Percentiles rank a stretch among this genome's conserved stretches.
Conservation (phyloP, 2,888 invertebrate species). For the Rhimphoctona megacephalus region DNA sequence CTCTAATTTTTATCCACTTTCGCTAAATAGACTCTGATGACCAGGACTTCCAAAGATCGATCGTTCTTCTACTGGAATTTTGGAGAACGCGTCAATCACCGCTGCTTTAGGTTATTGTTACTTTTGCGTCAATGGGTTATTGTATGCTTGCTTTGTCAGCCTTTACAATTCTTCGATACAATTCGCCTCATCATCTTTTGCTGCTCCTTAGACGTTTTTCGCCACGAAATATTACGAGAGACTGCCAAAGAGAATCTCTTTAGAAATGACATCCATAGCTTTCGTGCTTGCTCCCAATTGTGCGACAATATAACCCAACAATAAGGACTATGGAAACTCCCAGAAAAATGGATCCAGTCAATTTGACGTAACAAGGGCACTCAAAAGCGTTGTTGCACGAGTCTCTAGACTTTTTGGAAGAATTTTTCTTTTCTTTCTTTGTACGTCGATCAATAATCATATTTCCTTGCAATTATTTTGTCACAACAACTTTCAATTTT, state of each 20-base stretch:
- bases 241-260: conserved; percentile 4
- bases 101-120: conserved; percentile 33
- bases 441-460: not conserved
- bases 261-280: not conserved
- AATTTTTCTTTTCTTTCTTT: not conserved
- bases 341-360: not conserved
- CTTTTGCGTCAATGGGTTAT: conserved; percentile 12
- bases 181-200: conserved; percentile 35
- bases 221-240: conserved; percentile 9
- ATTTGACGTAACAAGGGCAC: conserved; percentile 3
- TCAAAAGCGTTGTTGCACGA: not conserved
- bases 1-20: conserved; percentile 33
- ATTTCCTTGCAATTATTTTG: not conserved
- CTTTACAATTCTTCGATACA: conserved; percentile 5
- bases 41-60: conserved; percentile 51
- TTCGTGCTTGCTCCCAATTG: conserved; percentile 18
- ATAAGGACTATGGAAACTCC: not conserved
- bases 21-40: conserved; percentile 61
- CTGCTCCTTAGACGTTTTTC: not conserved
- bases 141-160: conserved; percentile 10
- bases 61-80: conserved; percentile 36
- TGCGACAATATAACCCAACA: conserved; percentile 10
- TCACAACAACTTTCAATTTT: not conserved
- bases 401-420: not conserved
- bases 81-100: conserved; percentile 50